Evolutionary conservation across 2,113 vertebrate genomes (phyloP), one percentile per base, ranked within the genome.

Genomic region (Eclectus roratus): DNA sequence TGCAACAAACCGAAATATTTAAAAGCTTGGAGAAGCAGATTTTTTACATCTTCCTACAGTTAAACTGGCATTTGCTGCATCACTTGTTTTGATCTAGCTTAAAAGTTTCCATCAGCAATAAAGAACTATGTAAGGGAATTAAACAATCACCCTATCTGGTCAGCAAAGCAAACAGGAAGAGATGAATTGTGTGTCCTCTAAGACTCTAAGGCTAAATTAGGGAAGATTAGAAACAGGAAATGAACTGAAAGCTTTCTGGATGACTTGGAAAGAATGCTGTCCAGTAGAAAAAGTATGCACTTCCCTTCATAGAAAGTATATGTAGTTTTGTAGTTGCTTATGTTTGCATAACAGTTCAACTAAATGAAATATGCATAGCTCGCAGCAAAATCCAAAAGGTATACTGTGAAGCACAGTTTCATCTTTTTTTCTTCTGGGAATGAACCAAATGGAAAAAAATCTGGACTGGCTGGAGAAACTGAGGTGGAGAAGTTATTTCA

Each of bases 151-250:
- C 17, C 5, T 89, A 61, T 68, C 55, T 84, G 23, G 31, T 88
- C 69, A 89, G 55, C 56, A 84, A 64, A 92, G 78, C 33, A 87
- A 89, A 76, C 77, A 86, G 86, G 91, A 93, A 79, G n/a, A 44
- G 55, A 21, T 73, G 20, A 79, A 85, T 25, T 70, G 12, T 93
- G 15, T 88, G 50, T 65, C 60, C 44, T 77, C 16, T 73, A 85
- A 91, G 64, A 65, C 11, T 74, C 20, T 29, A 46, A 61, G 50
- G 46, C 53, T 64, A 72, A 89, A 88, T 78, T 47, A 80, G 25
- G 23, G 53, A 95, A 82, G 68, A 91, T 83, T 83, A 91, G 94
- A 55, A 78, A 88, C 56, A 88, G 76, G 88, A 95, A 90, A 83
- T 78, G 12, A 86, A 71, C 3, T 3, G 55, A 91, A 88, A 74